Conservation (phyloP, 1,140 invertebrate species). For the Anastrepha obliqua region DNA sequence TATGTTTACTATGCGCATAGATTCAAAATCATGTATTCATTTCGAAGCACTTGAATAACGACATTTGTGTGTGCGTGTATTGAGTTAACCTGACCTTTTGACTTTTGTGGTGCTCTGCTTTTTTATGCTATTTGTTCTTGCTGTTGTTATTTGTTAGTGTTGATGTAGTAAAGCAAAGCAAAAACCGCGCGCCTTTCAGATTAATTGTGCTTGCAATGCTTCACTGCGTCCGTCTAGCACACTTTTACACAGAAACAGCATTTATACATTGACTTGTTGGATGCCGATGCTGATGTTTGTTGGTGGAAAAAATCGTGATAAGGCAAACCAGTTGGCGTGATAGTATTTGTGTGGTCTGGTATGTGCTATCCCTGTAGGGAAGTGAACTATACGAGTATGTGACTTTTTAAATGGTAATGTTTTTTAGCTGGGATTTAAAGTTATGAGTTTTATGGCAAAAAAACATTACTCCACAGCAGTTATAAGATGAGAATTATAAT, state of each 20-base stretch:
- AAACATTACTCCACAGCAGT: too few relatives aligned
- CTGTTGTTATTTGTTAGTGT: not conserved
- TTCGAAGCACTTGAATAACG: not conserved
- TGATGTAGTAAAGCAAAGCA: not conserved
- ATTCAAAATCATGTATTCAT: not conserved
- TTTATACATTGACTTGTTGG: slow-evolving; percentile 12
- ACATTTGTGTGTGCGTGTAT: not conserved
- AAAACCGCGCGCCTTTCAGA: slow-evolving; percentile 25
- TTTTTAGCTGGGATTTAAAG: too few relatives aligned
- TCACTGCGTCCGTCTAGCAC: not conserved
- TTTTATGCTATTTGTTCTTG: slow-evolving; percentile 30
- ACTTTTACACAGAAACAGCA: not conserved
- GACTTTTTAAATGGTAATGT: too few relatives aligned
- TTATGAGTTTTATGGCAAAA: too few relatives aligned
- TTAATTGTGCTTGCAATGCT: slow-evolving; percentile 40
- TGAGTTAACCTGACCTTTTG: slow-evolving; percentile 25
- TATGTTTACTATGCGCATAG: not conserved
- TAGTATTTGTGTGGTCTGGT: not conserved
- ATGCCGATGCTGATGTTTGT: slow-evolving; percentile 23
- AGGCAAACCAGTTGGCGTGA: slow-evolving; percentile 30
- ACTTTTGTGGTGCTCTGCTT: not conserved
- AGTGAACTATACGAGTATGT: not conserved
- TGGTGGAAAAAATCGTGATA: slow-evolving; percentile 29
- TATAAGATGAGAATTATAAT: too few relatives aligned
- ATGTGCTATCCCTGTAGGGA: not conserved